Base-by-base conservation (phyloP, 2,888 invertebrate species). In the Hermaeophaga mercurialis region DNA sequence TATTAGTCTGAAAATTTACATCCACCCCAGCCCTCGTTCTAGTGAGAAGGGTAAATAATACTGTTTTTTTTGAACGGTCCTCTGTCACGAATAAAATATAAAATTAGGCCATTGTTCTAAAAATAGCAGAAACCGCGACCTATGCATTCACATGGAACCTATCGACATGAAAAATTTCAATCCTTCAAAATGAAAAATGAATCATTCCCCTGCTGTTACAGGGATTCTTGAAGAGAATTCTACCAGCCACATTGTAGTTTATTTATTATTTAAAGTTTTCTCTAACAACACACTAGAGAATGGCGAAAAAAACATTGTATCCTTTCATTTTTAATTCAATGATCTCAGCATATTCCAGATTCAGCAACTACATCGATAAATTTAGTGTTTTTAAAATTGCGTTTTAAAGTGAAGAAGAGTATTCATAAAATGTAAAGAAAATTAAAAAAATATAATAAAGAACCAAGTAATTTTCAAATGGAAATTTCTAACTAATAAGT, bases 81-180 rank as follows among this genome's bases (percentile, higher is more conserved):
- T 48, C 36, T 56, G 57, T 57, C 58, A 59, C 59, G 57, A 59
- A 62, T 59, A 62, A 56, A 50, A 58, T 19, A 46, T 50, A 56
- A 52, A 62, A 62, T 60, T 59, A 48, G 62, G 62, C 34, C 62
- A 62, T 43, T 52, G 44, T 28, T 46, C 58, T 62, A 62, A 62
- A 62, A 59, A 62, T 62, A 62, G 53, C 49, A 18, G 26, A 26
- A 26, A 33, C 50, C 53, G 44, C 47, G 54, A 57, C 52, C 57
- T 46, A 41, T 60, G 56, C 56, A 60, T 52, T 54, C 38, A 44
- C 22, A 41, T 12, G 31, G 34, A 43, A 43, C 41, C 34, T 43
- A 41, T 43, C 22, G 48, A 22, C 33, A 24, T 33, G 22, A 33
- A 41, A 22, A 47, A 47, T 47, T 54, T 47, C 47, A 33, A 47